A percentile compares a stretch with the other conserved stretches of the same genome.
phyloP scores from a whole-genome alignment of 2,888 invertebrate species.

The Lasioglossum morio region DNA sequence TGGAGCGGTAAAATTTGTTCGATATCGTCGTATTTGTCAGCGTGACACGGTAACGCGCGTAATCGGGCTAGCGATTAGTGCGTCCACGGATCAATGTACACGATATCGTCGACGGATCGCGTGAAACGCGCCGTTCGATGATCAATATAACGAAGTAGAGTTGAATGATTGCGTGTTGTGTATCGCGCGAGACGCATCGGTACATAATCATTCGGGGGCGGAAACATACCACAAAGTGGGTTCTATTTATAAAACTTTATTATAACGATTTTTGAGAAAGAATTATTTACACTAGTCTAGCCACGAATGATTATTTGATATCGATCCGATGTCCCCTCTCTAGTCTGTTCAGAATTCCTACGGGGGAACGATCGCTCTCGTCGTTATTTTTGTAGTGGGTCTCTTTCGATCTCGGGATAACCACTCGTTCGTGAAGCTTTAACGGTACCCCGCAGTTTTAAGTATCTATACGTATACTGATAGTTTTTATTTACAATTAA shows the following conservation, averaged over 20 bases:
- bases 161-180: slow-evolving; percentile 10
- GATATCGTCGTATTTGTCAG: slow-evolving; percentile 28
- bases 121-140: slow-evolving; percentile 39
- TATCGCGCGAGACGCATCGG: slow-evolving; percentile 11
- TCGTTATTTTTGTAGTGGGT: slow-evolving; percentile 3
- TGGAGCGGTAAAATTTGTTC: slow-evolving; percentile 35
- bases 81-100: slow-evolving; percentile 31
- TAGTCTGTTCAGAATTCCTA: slow-evolving; percentile 46
- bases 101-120: slow-evolving; percentile 41
- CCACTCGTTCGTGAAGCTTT: slow-evolving; percentile 36
- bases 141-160: neutral
- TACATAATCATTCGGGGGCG: slow-evolving; percentile 45
- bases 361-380: slow-evolving; percentile 25
- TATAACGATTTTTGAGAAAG: slow-evolving; percentile 32
- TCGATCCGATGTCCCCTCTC: slow-evolving; percentile 32
- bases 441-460: slow-evolving; percentile 31
- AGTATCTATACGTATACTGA: slow-evolving; percentile 30
- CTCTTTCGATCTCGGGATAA: slow-evolving; percentile 8
- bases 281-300: slow-evolving; percentile 33
- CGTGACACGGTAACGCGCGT: slow-evolving; percentile 18
- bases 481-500: slow-evolving; percentile 45
- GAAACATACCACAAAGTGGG: slow-evolving; percentile 20
- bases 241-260: slow-evolving; percentile 32
- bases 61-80: slow-evolving; percentile 24
- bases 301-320: slow-evolving; percentile 12